phyloP scores from a whole-genome alignment of 2,113 vertebrate genomes.

The Dermatemys mawii region DNA sequence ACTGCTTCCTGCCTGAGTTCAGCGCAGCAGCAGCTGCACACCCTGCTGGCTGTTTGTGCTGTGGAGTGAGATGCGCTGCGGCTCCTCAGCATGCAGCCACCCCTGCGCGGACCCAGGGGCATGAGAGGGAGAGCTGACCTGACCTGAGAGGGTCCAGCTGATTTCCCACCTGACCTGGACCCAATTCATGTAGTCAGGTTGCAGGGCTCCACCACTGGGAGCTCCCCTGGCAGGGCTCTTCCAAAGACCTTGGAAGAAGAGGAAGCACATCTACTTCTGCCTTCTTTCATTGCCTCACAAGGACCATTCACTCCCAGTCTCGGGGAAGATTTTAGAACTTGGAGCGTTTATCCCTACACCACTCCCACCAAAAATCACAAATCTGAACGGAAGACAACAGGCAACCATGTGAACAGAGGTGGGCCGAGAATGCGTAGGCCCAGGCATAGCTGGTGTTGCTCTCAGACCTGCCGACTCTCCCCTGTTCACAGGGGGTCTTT shows the following conservation, averaged over 20 bases:
- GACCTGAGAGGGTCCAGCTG: too few species aligned
- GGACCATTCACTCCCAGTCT: background rate
- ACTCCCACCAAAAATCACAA: constrained; percentile 7
- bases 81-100: background rate
- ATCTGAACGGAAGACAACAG: background rate
- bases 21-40: background rate
- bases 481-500: background rate
- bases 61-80: too few species aligned
- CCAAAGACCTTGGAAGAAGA: background rate
- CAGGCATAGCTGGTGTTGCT: background rate
- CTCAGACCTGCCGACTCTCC: background rate
- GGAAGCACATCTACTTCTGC: background rate
- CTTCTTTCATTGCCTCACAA: background rate
- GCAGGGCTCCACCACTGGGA: background rate
- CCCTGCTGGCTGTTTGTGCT: too few species aligned
- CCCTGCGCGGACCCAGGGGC: background rate
- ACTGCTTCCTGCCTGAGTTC: background rate
- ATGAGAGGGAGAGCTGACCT: background rate
- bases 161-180: too few species aligned
- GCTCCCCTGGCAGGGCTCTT: background rate
- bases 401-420: background rate
- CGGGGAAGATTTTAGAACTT: background rate
- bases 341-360: background rate
- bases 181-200: too few species aligned
- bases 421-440: background rate